Evolutionary conservation across 2,888 invertebrate genomes (phyloP).

Genomic region (Slavum lentiscoides): DNA sequence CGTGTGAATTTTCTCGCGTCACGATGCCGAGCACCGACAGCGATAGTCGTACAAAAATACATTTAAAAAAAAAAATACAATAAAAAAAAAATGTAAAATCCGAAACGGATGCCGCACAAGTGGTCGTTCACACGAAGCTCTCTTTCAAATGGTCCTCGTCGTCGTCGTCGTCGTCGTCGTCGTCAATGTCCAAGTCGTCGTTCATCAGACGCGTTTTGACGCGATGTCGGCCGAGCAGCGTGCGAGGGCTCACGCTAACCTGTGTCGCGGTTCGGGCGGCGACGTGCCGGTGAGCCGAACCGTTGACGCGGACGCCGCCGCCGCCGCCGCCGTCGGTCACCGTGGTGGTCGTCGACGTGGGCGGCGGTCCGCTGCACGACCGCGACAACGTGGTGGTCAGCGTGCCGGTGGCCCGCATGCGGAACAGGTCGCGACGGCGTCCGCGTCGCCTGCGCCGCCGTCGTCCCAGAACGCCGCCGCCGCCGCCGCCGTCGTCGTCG

Average conservation of each 20-base stretch:
- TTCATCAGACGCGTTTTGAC: constrained; percentile 4
- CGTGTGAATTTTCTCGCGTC: too few relatives aligned
- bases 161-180: background rate
- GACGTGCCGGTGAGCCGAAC: constrained; percentile 64
- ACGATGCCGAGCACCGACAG: too few relatives aligned
- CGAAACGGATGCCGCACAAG: too few relatives aligned
- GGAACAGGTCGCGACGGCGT: constrained; percentile 39
- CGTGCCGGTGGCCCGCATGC: constrained; percentile 56
- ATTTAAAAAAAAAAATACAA: too few relatives aligned
- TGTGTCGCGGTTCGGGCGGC: background rate
- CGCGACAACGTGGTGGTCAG: constrained; percentile 56
- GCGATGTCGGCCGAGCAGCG: constrained; percentile 49
- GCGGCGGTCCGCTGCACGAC: constrained; percentile 62
- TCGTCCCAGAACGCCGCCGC: background rate
- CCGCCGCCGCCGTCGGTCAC: too few relatives aligned
- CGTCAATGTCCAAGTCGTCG: background rate
- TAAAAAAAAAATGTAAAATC: too few relatives aligned
- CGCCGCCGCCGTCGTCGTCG: background rate
- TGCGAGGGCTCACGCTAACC: constrained; percentile 3
- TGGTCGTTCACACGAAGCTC: constrained; percentile 42
- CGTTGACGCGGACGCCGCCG: constrained; percentile 56
- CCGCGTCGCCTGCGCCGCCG: constrained; percentile 11
- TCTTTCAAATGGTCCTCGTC: constrained; percentile 37
- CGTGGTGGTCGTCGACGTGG: constrained; percentile 62
- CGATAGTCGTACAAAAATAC: too few relatives aligned